phyloP scores from a whole-genome alignment of 2,888 invertebrate species.

The Folsomia manolachei region DNA sequence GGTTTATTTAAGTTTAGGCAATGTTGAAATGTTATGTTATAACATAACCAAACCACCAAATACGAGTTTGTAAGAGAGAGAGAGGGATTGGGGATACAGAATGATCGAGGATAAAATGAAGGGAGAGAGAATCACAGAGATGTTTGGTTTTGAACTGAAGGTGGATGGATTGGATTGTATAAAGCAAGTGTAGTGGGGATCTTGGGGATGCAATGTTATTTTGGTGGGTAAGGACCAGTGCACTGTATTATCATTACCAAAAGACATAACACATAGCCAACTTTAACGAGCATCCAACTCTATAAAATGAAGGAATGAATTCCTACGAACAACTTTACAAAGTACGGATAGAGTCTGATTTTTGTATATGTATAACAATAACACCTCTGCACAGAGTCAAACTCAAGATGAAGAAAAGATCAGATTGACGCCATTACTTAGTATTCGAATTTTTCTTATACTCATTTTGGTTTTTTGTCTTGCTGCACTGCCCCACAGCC shows the following conservation, averaged over 20 bases:
- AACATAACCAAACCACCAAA: conserved; percentile 1
- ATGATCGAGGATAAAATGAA: neutral
- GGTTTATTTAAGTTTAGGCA: conserved; percentile 6
- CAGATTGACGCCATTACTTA: conserved; percentile 9
- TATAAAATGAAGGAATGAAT: neutral
- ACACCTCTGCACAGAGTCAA: neutral
- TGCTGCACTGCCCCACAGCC: neutral
- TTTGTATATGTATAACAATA: no score
- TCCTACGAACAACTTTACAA: neutral
- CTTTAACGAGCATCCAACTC: neutral
- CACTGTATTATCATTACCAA: neutral
- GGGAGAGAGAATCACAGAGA: conserved; percentile 14
- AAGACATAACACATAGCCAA: neutral
- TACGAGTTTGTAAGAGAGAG: neutral
- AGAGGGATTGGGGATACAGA: neutral
- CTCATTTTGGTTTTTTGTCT: neutral
- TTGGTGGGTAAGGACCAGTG: neutral
- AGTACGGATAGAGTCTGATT: no score
- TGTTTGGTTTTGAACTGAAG: neutral
- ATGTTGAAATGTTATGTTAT: neutral
- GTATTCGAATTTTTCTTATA: neutral
- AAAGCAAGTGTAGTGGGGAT: neutral
- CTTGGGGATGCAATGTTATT: no score
- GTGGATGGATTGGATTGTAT: neutral
- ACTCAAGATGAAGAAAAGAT: neutral